Conservation (phyloP, 2,888 invertebrate species). For the Eupithecia exiguata region DNA sequence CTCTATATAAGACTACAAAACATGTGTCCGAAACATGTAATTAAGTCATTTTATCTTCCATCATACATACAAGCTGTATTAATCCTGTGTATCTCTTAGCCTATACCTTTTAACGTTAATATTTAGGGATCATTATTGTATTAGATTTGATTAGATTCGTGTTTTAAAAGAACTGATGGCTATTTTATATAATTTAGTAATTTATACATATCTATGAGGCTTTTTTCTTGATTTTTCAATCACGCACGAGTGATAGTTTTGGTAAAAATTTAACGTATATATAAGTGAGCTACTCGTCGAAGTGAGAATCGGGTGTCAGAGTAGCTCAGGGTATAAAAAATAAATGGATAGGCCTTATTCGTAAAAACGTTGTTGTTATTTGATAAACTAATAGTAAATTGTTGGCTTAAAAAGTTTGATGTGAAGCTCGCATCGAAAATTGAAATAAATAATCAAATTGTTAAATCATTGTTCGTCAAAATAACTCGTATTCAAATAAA, state of each 20-base stretch:
- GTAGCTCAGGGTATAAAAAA: constrained; percentile 53
- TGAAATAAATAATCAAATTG: constrained; percentile 48
- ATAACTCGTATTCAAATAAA: neutral
- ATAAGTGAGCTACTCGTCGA: constrained; percentile 44
- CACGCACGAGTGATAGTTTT: constrained; percentile 43
- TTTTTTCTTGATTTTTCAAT: constrained; percentile 45
- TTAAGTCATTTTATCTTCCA: neutral
- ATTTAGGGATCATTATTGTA: neutral
- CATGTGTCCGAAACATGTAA: neutral
- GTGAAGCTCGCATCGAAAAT: constrained; percentile 27
- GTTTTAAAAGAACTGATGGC: constrained; percentile 42
- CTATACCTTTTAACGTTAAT: neutral
- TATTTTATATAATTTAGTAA: constrained; percentile 35
- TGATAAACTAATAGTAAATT: constrained; percentile 62
- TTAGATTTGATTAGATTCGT: neutral
- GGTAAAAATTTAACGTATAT: constrained; percentile 39
- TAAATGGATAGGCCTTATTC: constrained; percentile 64
- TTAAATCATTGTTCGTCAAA: constrained; percentile 46
- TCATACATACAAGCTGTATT: neutral
- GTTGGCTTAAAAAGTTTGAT: constrained; percentile 52
- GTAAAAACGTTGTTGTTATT: constrained; percentile 68
- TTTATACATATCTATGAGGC: constrained; percentile 47
- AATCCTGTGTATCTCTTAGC: neutral
- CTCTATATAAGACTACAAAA: neutral
- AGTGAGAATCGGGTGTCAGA: constrained; percentile 42